Evolutionary conservation across 2,888 invertebrate species (phyloP).

Genomic region (Dasysyrphus albostriatus): DNA sequence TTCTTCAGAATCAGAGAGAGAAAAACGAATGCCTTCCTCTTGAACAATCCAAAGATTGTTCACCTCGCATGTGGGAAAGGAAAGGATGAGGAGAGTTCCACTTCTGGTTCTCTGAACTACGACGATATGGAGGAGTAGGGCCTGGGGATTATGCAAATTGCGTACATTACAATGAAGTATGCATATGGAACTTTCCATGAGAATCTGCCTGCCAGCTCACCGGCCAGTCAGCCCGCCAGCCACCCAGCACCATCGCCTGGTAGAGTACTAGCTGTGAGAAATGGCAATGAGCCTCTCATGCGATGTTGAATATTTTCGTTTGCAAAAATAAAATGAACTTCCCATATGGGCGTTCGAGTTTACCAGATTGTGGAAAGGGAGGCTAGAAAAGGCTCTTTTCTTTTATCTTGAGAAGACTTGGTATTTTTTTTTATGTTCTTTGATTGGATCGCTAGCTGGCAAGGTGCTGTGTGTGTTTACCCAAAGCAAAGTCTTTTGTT

Average conservation of each 20-base stretch:
- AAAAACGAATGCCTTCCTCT: slow-evolving; percentile 37
- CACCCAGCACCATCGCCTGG: slow-evolving; percentile 3
- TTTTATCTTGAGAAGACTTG: slow-evolving; percentile 34
- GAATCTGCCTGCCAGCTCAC: not conserved
- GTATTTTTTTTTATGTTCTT: slow-evolving; percentile 25
- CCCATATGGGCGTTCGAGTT: slow-evolving; percentile 5
- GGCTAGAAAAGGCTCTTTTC: not conserved
- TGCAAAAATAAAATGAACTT: slow-evolving; percentile 29
- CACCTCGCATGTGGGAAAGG: slow-evolving; percentile 48
- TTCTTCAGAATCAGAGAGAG: slow-evolving; percentile 57
- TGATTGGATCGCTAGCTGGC: slow-evolving; percentile 68
- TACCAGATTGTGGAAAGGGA: not conserved
- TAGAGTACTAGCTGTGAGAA: slow-evolving; percentile 20
- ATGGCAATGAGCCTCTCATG: slow-evolving; percentile 49
- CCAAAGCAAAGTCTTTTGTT: slow-evolving; percentile 64
- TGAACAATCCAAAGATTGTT: slow-evolving; percentile 70
- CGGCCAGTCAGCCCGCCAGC: not conserved
- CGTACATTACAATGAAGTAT: slow-evolving; percentile 58
- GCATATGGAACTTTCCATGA: not conserved
- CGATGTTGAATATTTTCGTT: slow-evolving; percentile 23
- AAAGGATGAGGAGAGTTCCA: slow-evolving; percentile 34
- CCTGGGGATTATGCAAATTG: slow-evolving; percentile 68
- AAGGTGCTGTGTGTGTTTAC: slow-evolving; percentile 56
- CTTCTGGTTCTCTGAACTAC: slow-evolving; percentile 45
- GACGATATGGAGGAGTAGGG: slow-evolving; percentile 9